Percentiles rank a stretch among this genome's conserved stretches.
phyloP scores from a whole-genome alignment of 2,113 vertebrate genomes.

The Cygnus atratus region DNA sequence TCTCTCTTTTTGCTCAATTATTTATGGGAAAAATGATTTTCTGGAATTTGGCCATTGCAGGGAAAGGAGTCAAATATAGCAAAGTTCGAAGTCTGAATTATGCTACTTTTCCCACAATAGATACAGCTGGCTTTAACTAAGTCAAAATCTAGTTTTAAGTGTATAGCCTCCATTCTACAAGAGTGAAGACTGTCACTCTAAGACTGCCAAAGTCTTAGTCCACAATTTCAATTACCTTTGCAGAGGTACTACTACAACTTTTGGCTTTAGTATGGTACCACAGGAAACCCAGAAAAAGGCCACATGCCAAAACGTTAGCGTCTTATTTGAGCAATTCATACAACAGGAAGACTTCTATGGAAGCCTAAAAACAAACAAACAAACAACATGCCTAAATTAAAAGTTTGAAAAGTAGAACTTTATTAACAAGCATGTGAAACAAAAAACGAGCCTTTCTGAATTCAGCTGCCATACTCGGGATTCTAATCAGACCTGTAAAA shows the following conservation, averaged over 20 bases:
- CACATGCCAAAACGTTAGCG: background rate
- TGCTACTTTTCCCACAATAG: background rate
- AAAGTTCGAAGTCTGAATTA: background rate
- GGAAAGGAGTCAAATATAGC: background rate
- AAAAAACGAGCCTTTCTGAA: background rate
- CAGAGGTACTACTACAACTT: background rate
- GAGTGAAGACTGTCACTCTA: background rate
- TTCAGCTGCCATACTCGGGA: background rate
- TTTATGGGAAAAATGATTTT: background rate
- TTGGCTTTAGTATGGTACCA: background rate
- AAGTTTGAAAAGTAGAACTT: slow-evolving; percentile 28
- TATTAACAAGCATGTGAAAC: slow-evolving; percentile 22
- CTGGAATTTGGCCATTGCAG: background rate
- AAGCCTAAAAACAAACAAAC: background rate
- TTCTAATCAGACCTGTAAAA: background rate
- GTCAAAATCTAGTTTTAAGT: background rate
- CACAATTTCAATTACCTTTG: background rate
- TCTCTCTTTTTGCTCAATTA: background rate
- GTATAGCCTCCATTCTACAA: background rate
- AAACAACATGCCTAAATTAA: background rate
- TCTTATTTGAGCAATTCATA: background rate
- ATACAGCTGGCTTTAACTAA: background rate
- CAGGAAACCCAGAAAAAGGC: background rate
- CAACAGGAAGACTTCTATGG: background rate
- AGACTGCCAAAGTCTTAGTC: background rate